phyloP scores from a whole-genome alignment of 2,888 invertebrate genomes.

The Eustalomyia histrio region DNA sequence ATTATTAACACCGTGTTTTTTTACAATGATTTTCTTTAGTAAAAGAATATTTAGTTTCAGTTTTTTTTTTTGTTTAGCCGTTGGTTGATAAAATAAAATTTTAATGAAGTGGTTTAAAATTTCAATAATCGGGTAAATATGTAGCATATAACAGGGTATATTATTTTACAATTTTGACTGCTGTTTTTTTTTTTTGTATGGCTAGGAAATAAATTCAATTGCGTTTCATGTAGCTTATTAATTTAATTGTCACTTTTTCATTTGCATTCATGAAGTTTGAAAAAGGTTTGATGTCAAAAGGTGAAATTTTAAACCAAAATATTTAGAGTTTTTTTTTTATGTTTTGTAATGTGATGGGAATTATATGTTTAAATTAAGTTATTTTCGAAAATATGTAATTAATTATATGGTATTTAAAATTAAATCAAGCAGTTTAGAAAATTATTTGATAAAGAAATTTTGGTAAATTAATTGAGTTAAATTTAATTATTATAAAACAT shows the following conservation, averaged over 20 bases:
- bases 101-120: conserved; percentile 63
- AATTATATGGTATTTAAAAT: conserved; percentile 7
- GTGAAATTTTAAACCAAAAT: conserved; percentile 65
- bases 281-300: conserved; percentile 64
- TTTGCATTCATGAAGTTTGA: conserved; percentile 6
- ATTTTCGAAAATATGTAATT: conserved; percentile 17
- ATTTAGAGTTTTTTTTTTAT: conserved; percentile 42
- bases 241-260: conserved; percentile 61
- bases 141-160: conserved; percentile 40
- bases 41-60: not conserved
- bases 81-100: conserved; percentile 18
- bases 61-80: not conserved
- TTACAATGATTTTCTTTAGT: conserved; percentile 5
- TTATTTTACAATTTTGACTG: conserved; percentile 46
- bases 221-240: conserved; percentile 62
- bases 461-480: no score
- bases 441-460: no score
- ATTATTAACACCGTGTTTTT: conserved; percentile 72
- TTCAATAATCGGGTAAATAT: conserved; percentile 44
- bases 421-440: not conserved
- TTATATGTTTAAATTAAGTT: not conserved
- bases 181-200: not conserved
- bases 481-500: no score
- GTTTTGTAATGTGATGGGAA: conserved; percentile 38
- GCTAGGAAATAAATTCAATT: conserved; percentile 40